These are phyloP conservation scores for Pagrus major DNA, from an alignment of 2,113 vertebrate species.

Conservation along the genomic window DNA sequence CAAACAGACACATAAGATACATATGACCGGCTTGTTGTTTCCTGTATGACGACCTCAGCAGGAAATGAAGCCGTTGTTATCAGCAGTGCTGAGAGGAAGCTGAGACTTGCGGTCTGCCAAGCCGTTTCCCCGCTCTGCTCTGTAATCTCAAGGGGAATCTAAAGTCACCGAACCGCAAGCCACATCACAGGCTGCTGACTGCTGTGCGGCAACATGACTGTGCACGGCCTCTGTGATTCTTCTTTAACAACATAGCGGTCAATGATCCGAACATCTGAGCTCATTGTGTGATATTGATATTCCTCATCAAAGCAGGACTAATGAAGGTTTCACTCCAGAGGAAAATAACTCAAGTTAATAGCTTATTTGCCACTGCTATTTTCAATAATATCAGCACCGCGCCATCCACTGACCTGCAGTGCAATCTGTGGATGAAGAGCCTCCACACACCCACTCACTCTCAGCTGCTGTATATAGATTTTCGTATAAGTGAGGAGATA, in stretches of 20 bases:
- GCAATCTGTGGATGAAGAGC: neutral
- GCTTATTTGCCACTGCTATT: neutral
- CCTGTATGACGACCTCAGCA: neutral
- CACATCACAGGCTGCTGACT: slow-evolving; percentile 31
- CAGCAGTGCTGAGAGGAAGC: slow-evolving; percentile 37
- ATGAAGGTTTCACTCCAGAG: neutral
- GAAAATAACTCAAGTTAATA: neutral
- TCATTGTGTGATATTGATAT: neutral
- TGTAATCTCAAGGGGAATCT: slow-evolving; percentile 51
- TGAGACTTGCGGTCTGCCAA: slow-evolving; percentile 40
- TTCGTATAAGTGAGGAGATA: neutral
- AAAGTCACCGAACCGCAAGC: slow-evolving; percentile 52
- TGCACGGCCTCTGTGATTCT: neutral
- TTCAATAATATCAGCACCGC: neutral
- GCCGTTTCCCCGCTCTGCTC: neutral
- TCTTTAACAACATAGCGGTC: neutral
- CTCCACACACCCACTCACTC: neutral
- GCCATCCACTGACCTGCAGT: neutral
- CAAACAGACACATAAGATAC: neutral
- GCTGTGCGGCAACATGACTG: neutral
- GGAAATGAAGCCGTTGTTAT: slow-evolving; percentile 57
- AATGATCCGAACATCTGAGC: neutral
- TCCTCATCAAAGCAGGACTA: neutral
- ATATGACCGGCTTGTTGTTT: slow-evolving; percentile 4
- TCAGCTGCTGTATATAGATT: neutral